phyloP scores from a whole-genome alignment of 2,797 vertebrate genomes.

The Schizothorax lantsangensis region DNA sequence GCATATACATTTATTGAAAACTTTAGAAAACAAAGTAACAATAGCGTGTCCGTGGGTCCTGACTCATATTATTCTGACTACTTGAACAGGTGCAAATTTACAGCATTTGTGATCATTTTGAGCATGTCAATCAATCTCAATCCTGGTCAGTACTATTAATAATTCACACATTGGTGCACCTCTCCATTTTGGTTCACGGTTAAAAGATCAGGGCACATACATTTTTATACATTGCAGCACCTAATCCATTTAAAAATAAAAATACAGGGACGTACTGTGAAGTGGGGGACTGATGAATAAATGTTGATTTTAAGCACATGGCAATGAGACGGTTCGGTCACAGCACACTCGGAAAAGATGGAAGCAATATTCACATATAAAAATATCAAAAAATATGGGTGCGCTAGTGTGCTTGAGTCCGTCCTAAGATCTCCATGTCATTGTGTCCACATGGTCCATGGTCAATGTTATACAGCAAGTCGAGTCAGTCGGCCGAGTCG shows the following conservation, averaged over 20 bases:
- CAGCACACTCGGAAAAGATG: constrained; percentile 58
- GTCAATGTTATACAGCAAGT: constrained; percentile 32
- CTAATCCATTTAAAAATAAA: constrained; percentile 8
- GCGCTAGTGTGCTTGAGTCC: constrained; percentile 75
- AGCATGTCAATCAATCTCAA: constrained; percentile 38
- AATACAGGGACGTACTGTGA: neutral
- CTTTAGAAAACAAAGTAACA: constrained; percentile 55
- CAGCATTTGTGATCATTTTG: constrained; percentile 28
- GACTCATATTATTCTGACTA: constrained; percentile 23
- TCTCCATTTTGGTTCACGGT: constrained; percentile 35
- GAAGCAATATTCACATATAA: constrained; percentile 73
- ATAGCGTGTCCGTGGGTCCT: constrained; percentile 30
- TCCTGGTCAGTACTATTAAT: constrained; percentile 25
- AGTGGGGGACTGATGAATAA: constrained; percentile 22
- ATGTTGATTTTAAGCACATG: constrained; percentile 35
- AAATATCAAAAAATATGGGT: constrained; percentile 63
- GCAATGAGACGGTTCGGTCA: constrained; percentile 56
- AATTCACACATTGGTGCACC: constrained; percentile 36
- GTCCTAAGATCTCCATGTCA: constrained; percentile 53
- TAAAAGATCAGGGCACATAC: constrained; percentile 35
- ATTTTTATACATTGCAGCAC: constrained; percentile 43
- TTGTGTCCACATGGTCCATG: constrained; percentile 14
- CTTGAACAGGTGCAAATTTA: constrained; percentile 31
- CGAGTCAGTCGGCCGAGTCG: constrained; percentile 50
- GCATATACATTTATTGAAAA: constrained; percentile 63